Base-by-base conservation (phyloP, 2,113 vertebrate species). In the Sisor rabdophorus region DNA sequence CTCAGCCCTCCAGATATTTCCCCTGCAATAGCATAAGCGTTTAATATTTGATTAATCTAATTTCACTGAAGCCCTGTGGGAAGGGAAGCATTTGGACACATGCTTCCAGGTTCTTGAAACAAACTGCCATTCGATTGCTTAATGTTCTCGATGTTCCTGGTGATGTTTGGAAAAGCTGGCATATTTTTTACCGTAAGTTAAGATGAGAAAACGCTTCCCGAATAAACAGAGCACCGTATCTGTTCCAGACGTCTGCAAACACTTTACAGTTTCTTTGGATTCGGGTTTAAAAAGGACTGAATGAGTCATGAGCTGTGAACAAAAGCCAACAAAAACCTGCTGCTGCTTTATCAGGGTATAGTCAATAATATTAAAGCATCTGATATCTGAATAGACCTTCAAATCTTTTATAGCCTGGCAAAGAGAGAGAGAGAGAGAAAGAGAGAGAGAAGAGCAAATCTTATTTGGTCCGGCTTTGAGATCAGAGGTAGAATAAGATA, bases 41-140 rank as follows among this genome's bases (percentile, higher is more conserved):
- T 71, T 70, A 80, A 77, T 53, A 82, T 82, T 77, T 79, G 48
- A 70, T 63, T 40, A 32, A 60, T 61, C 26, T 74, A 79, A 80
- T 77, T 77, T 73, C 69, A 73, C 75, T 58, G 56, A 11, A 26
- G 50, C 22, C 61, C 55, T 26, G 61, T 48, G 55, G 77, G 59
- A 58, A 16, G 15, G 67, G 13, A 76, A 54, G 32, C 48, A 74
- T 81, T 74, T 73, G 64, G 50, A 50, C 44, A 36, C 40, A 44
- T 44, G 28, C 36, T 40, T 40, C 10, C 26, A 28, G 15, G 32
- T 24, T 50, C 3, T 40, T 40, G 28, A 68, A 60, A 71, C 68
- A 50, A 10, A 16, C 2, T 64, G 4, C 20, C n/a, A 47, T 71
- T 71, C 55, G 17, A 26, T 60, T 12, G 13, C 16, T 16, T 12